A percentile compares a stretch with the other conserved stretches of the same genome.
Evolutionary conservation across 2,797 vertebrate genomes (phyloP).

Genomic region (Prionace glauca): DNA sequence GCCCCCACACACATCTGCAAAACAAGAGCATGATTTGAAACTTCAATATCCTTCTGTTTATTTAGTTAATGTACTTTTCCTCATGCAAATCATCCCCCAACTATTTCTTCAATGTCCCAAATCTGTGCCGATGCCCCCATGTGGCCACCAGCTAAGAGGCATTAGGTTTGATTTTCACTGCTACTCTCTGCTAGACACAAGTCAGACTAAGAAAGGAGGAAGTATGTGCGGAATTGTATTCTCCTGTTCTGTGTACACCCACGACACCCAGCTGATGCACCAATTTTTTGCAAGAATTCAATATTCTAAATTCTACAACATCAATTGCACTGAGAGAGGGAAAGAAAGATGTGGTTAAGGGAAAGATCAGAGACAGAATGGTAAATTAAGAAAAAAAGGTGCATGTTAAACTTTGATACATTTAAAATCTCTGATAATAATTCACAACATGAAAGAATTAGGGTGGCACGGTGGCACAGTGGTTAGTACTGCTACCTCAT

Average conservation of each 20-base stretch:
- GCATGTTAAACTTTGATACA: neutral
- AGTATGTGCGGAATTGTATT: neutral
- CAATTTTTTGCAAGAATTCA: neutral
- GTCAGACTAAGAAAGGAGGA: neutral
- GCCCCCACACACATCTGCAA: constrained; percentile 82
- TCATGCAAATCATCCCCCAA: neutral
- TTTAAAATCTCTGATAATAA: neutral
- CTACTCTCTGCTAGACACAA: neutral
- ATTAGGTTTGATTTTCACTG: neutral
- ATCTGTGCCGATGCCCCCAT: neutral
- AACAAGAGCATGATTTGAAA: constrained; percentile 36
- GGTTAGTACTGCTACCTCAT: too few species aligned
- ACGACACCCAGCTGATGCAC: neutral
- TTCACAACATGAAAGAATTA: neutral
- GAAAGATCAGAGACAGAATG: neutral
- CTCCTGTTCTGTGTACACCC: neutral
- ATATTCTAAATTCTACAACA: neutral
- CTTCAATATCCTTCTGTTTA: neutral
- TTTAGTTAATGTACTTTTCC: neutral
- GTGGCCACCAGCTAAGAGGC: neutral
- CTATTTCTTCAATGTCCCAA: neutral
- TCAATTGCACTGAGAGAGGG: neutral
- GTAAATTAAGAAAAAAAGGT: neutral
- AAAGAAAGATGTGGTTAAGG: neutral
- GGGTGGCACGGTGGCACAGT: too few species aligned